Evolutionary conservation across 2,113 vertebrate genomes (phyloP), one percentile per base, ranked within the genome.

Genomic region (Sceloporus tristichus): DNA sequence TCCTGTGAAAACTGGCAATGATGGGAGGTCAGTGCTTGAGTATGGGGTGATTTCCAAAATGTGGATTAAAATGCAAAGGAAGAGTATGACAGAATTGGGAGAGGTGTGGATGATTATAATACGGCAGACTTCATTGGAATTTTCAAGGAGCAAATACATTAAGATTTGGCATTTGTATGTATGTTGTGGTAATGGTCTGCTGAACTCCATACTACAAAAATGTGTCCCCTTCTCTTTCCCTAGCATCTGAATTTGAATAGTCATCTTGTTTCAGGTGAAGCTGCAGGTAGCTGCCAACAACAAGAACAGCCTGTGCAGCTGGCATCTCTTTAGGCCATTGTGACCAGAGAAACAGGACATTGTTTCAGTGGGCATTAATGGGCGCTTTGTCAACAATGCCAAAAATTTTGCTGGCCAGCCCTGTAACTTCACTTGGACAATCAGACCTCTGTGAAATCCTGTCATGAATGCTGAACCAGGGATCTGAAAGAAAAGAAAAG

Each of bases 341-440:
- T 85, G 73, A 75, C 82, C 71, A 53, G 59, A 91, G 59, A 91
- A 89, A 87, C 9, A 0, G 73, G 59, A 76, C 90, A 71, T 91
- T 92, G 91, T 92, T 85, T 82, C 59, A 40, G 40, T 19, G 23
- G 70, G 70, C 85, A 66, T 84, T 88, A 86, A 73, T 76, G 79
- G 79, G 70, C 19, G 40, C 90, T 77, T 85, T 84, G 88, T 86
- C 42, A 0, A 1, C 0, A 1, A 80, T 89, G 88, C 90, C 91
- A 88, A 79, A 66, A 86, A 34, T n/a, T 78, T 34, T 82, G 48
- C 83, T 65, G 75, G 87, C 73, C 0, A 9, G 23, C 13, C 79
- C 14, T 9, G 73, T 65, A 79, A 62, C 62, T 59, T 38, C 53
- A 11, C 48, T 27, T 34, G 40, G 27, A 88, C 87, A 88, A 88